These are phyloP conservation scores for Sapayoa aenigma DNA, from an alignment of 2,113 vertebrate species.

Conservation along the genomic window DNA sequence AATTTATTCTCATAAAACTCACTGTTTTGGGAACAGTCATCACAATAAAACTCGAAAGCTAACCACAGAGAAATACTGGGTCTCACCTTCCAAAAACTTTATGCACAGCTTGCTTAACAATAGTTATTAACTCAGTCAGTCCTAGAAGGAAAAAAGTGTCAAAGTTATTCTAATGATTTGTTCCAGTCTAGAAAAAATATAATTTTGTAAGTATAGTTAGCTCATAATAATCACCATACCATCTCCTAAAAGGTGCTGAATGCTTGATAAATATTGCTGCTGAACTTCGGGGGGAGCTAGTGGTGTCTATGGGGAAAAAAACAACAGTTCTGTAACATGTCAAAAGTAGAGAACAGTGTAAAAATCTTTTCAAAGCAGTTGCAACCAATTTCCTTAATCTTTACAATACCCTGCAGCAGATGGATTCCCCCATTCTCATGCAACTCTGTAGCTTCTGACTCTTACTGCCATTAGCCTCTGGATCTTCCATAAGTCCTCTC, in stretches of 20 bases:
- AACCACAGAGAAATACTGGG: background rate
- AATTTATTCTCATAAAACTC: background rate
- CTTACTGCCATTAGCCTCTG: background rate
- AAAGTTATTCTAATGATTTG: background rate
- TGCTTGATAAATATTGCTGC: conserved; percentile 96
- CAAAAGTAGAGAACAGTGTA: background rate
- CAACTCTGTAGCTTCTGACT: background rate
- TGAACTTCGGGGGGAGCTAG: conserved; percentile 93
- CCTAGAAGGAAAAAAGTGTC: conserved; percentile 71
- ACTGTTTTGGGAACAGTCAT: background rate
- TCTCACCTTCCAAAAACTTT: conserved; percentile 86
- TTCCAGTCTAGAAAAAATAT: background rate
- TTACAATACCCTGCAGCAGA: background rate
- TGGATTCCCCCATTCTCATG: background rate
- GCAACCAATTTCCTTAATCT: background rate
- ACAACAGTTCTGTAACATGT: background rate
- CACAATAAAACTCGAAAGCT: background rate
- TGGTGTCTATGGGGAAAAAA: conserved; percentile 71
- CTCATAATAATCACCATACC: conserved; percentile 74
- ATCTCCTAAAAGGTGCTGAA: conserved; percentile 95
- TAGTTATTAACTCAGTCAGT: conserved; percentile 86
- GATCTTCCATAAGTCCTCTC: background rate
- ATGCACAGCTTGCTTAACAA: conserved; percentile 91
- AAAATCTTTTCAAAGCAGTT: background rate
- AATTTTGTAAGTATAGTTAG: background rate